A percentile compares a stretch with the other conserved stretches of the same genome.
Conservation (phyloP, 1,140 invertebrate species). For the Drosophila burlai region DNA sequence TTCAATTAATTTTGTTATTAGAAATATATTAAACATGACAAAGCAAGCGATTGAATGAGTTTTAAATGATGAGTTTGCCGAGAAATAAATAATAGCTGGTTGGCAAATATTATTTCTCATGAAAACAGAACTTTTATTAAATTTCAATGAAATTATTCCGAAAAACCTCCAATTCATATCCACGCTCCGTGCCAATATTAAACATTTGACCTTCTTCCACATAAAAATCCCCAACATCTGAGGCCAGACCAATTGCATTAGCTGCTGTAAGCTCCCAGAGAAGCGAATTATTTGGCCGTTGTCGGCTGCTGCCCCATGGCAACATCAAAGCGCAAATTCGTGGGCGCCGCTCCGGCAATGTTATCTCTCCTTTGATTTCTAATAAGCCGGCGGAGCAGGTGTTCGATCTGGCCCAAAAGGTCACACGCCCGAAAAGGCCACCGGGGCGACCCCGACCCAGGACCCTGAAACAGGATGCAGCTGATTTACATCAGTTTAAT, state of each 20-base stretch:
- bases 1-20: not conserved
- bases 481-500: conserved; percentile 77
- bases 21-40: not conserved
- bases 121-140: not conserved
- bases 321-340: conserved; percentile 52
- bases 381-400: conserved; percentile 54
- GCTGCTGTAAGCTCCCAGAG: conserved; percentile 19
- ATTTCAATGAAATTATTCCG: not conserved
- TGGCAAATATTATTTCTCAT: not conserved
- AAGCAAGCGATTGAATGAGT: not conserved
- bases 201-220: conserved; percentile 9
- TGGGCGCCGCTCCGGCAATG: conserved; percentile 11
- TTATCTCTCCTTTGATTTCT: conserved; percentile 43
- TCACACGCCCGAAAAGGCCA: conserved; percentile 36
- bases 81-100: not conserved
- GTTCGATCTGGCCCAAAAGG: conserved; percentile 46
- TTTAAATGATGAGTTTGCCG: not conserved
- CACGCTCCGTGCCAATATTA: not conserved
- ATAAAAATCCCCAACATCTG: conserved; percentile 26
- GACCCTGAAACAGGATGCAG: conserved; percentile 24
- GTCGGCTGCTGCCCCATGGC: conserved; percentile 20
- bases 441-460: not conserved
- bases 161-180: not conserved
- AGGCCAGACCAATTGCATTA: conserved; percentile 24
- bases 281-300: conserved; percentile 33